A percentile compares a stretch with the other conserved stretches of the same genome.
phyloP scores from a whole-genome alignment of 2,888 invertebrate genomes.

The Emmelina monodactyla region DNA sequence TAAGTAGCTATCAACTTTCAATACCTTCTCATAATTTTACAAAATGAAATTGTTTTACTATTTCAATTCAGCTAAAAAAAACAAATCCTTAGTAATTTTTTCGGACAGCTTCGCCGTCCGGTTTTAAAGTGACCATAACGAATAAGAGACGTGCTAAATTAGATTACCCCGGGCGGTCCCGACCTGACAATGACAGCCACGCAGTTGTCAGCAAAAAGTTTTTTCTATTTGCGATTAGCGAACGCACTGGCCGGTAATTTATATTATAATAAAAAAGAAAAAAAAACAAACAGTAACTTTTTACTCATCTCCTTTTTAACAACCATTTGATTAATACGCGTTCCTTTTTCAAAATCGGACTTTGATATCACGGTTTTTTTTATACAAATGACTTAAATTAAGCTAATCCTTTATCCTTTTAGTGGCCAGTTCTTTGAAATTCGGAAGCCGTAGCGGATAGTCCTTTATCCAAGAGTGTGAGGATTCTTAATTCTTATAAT shows the following conservation, averaged over 20 bases:
- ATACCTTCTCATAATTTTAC: too few relatives aligned
- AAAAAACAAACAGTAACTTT: too few relatives aligned
- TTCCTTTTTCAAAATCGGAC: background rate
- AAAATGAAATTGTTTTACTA: too few relatives aligned
- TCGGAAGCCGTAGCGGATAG: constrained; percentile 48
- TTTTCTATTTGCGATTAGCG: constrained; percentile 19
- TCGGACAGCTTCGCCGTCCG: too few relatives aligned
- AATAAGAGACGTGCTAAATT: constrained; percentile 30
- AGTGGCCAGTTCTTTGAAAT: constrained; percentile 47
- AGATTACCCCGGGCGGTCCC: constrained; percentile 43
- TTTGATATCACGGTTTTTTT: background rate
- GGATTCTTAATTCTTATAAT: constrained; percentile 52
- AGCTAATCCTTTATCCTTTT: constrained; percentile 41
- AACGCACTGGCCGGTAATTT: constrained; percentile 21
- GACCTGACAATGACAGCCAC: constrained; percentile 34
- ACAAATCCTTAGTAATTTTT: too few relatives aligned
- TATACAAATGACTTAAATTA: background rate
- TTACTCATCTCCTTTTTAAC: too few relatives aligned
- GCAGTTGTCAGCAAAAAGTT: constrained; percentile 26
- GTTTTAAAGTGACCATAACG: constrained; percentile 26
- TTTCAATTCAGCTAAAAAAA: too few relatives aligned
- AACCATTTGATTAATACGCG: background rate
- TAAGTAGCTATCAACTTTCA: too few relatives aligned
- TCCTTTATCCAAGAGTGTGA: constrained; percentile 32
- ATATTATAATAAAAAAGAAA: too few relatives aligned